Evolutionary conservation across 2,888 invertebrate genomes (phyloP).

Genomic region (Ichneumoninae sp.): DNA sequence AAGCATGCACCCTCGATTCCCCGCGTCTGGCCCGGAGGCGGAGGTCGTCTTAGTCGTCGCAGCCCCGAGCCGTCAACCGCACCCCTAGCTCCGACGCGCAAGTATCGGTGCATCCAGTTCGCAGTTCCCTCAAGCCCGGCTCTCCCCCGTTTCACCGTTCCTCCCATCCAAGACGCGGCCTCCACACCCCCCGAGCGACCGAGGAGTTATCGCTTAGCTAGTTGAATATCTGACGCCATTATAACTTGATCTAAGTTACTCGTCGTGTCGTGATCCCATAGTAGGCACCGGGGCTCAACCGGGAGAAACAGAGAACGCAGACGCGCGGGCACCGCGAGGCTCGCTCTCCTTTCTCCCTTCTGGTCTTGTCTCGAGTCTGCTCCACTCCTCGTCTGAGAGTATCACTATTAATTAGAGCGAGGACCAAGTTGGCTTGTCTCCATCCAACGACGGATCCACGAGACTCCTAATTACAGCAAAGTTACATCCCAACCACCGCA

Average conservation of each 20-base stretch:
- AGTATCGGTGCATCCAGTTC: slow-evolving; percentile 39
- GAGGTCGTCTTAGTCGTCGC: slow-evolving; percentile 44
- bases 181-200: slow-evolving; percentile 29
- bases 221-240: slow-evolving; percentile 71
- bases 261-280: slow-evolving; percentile 58
- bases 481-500: slow-evolving; percentile 69
- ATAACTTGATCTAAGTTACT: slow-evolving; percentile 73
- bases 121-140: neutral
- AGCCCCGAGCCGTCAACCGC: slow-evolving; percentile 29
- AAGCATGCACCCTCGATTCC: neutral
- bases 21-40: neutral
- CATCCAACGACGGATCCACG: slow-evolving; percentile 72
- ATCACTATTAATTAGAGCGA: slow-evolving; percentile 80
- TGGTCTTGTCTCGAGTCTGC: slow-evolving; percentile 49
- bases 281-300: slow-evolving; percentile 44
- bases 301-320: slow-evolving; percentile 14
- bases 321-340: neutral
- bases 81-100: slow-evolving; percentile 5
- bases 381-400: slow-evolving; percentile 66
- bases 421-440: slow-evolving; percentile 77
- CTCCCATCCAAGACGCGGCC: neutral
- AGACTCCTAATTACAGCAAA: slow-evolving; percentile 77
- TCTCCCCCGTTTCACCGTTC: neutral
- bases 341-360: slow-evolving; percentile 4
- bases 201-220: slow-evolving; percentile 67